phyloP scores from a whole-genome alignment of 2,888 invertebrate genomes.

The Drosophila prostipennis region DNA sequence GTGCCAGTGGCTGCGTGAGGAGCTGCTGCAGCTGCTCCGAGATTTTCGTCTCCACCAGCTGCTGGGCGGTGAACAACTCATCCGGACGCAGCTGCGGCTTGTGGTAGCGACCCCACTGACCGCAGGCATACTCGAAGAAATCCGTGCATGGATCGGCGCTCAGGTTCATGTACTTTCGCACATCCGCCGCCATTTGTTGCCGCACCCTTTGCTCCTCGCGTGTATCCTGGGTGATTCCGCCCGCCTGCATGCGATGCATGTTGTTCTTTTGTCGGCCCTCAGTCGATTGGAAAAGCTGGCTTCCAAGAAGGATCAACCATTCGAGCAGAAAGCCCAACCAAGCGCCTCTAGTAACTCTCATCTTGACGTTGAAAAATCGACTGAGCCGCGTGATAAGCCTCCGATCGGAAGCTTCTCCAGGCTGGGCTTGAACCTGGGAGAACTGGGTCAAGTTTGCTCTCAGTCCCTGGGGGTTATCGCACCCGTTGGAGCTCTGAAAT shows the following conservation, averaged over 20 bases:
- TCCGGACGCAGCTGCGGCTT: slow-evolving; percentile 47
- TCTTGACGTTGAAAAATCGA: slow-evolving; percentile 51
- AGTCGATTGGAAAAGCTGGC: not conserved
- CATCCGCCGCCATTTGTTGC: slow-evolving; percentile 47
- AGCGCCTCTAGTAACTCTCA: slow-evolving; percentile 51
- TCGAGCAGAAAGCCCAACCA: slow-evolving; percentile 15
- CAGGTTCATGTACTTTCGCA: slow-evolving; percentile 72
- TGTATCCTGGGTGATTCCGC: slow-evolving; percentile 12
- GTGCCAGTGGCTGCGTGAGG: slow-evolving; percentile 50
- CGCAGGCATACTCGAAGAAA: slow-evolving; percentile 82
- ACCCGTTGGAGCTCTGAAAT: slow-evolving; percentile 2
- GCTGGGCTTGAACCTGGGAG: slow-evolving; percentile 65
- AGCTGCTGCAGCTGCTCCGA: slow-evolving; percentile 63
- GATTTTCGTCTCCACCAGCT: slow-evolving; percentile 59
- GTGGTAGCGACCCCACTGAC: slow-evolving; percentile 75
- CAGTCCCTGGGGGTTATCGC: slow-evolving; percentile 58
- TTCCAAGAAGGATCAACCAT: not conserved
- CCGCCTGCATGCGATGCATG: slow-evolving; percentile 41
- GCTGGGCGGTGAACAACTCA: slow-evolving; percentile 60
- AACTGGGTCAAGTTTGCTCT: slow-evolving; percentile 65
- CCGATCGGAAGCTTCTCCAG: slow-evolving; percentile 14
- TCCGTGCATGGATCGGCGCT: slow-evolving; percentile 77
- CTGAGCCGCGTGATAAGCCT: slow-evolving; percentile 60
- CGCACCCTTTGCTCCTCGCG: slow-evolving; percentile 52
- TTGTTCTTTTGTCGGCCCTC: slow-evolving; percentile 12